Conservation (phyloP, 1,140 invertebrate species). For the Leucophenga varia region DNA sequence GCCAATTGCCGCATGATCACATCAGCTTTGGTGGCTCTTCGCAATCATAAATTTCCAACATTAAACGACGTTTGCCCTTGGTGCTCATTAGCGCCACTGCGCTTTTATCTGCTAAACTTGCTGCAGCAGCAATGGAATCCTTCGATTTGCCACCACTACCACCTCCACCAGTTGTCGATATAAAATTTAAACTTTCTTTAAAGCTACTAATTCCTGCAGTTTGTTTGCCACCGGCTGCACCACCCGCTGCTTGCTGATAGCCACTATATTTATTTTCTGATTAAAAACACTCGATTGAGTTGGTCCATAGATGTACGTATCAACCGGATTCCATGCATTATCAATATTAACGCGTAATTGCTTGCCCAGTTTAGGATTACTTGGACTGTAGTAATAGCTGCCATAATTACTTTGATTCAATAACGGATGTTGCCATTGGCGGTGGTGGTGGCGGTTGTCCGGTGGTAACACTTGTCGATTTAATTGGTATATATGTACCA, state of each 20-base stretch:
- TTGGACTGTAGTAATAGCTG: constrained; percentile 53
- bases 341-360: constrained; percentile 54
- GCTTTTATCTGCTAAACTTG: constrained; percentile 34
- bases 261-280: constrained; percentile 55
- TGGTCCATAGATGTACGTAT: constrained; percentile 55
- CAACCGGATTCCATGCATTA: constrained; percentile 56
- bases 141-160: constrained; percentile 18
- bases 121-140: constrained; percentile 24
- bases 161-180: constrained; percentile 19
- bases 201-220: constrained; percentile 34
- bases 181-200: constrained; percentile 48
- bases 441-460: constrained; percentile 48
- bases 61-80: constrained; percentile 48
- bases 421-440: constrained; percentile 41
- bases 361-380: constrained; percentile 49
- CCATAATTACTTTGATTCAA: constrained; percentile 42
- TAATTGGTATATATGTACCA: constrained; percentile 49
- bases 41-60: constrained; percentile 70
- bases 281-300: constrained; percentile 55
- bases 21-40: constrained; percentile 72
- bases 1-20: constrained; percentile 79
- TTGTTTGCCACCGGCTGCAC: constrained; percentile 19
- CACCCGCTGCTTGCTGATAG: constrained; percentile 31
- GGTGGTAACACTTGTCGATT: constrained; percentile 46
- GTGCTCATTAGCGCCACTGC: constrained; percentile 42